Evolutionary conservation across 2,797 vertebrate genomes (phyloP).

Genomic region (Selene dorsalis): DNA sequence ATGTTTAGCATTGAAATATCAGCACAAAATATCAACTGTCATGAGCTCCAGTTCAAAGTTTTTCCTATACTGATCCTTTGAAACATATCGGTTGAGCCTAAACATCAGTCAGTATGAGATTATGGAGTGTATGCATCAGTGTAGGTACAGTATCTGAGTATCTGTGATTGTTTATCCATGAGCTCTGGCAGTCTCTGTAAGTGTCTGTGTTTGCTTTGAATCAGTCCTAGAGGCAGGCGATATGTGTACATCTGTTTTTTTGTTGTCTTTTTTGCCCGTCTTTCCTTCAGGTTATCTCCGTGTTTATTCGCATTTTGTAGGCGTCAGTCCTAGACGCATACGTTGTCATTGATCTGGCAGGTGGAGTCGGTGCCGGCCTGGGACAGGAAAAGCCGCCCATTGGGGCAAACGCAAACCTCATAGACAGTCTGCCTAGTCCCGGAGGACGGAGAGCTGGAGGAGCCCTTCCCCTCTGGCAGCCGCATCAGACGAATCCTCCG

Average conservation of each 20-base stretch:
- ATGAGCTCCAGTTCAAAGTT: conserved; percentile 44
- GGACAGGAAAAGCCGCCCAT: conserved; percentile 95
- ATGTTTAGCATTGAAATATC: conserved; percentile 45
- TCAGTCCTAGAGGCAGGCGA: conserved; percentile 56
- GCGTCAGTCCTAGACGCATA: conserved; percentile 90
- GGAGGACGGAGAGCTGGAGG: conserved; percentile 81
- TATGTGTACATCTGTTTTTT: conserved; percentile 37
- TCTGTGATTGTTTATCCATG: conserved; percentile 47
- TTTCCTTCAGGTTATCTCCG: conserved; percentile 17
- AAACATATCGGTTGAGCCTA: conserved; percentile 48
- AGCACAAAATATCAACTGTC: conserved; percentile 59
- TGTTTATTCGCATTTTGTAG: conserved; percentile 23
- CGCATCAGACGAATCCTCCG: conserved; percentile 93
- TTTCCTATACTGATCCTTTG: conserved; percentile 24
- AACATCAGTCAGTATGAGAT: conserved; percentile 41
- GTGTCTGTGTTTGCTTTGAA: conserved; percentile 30
- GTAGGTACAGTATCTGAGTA: conserved; percentile 50
- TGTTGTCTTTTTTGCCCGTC: conserved; percentile 8
- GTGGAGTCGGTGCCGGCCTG: conserved; percentile 94
- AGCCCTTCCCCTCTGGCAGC: conserved; percentile 91
- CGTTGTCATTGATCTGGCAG: conserved; percentile 96
- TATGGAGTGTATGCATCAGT: conserved; percentile 26
- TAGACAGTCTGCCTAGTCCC: conserved; percentile 94
- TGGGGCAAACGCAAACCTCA: conserved; percentile 97
- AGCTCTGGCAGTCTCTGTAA: conserved; percentile 56